Base-by-base conservation (phyloP, 2,888 invertebrate species). In the Tinea pellionella region DNA sequence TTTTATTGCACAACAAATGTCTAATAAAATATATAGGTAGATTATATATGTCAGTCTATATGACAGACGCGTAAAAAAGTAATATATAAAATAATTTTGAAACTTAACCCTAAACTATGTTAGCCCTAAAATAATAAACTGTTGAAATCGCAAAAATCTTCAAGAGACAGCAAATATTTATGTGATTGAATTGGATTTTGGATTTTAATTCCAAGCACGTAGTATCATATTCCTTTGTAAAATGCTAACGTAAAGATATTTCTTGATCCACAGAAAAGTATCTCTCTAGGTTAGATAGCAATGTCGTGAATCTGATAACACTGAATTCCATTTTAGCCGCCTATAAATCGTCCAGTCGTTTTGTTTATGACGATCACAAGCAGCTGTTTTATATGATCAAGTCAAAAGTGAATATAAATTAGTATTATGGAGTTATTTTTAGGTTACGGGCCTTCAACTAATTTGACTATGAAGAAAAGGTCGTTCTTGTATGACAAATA, bases 1-100 rank as follows among this genome's bases (percentile, higher is more conserved):
- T 71, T 73, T 74, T 69, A 74, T 73, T 67, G 69, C 69, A 66
- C 64, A 63, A 61, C 53, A 62, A 24, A 24, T 24, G 24, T 24
- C 6, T 24, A 24, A 24, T 24, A 24, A 24, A 6, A 3, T 24
- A 24, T 24, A 24, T 24, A 24, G 2, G 24, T 6, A n/a, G n/a
- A 6, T 24, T 24, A 24, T 24, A 24, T 24, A 24, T 24, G 24
- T 6, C 2, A 24, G 6, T 3, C 2, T 24, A 24, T 3, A 24
- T 24, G 6, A 24, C 2, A 24, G 6, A 24, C 24, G 24, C 6
- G 24, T 24, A 24, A 24, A 6, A 24, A 24, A 24, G 6, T 24
- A 24, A 24, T 3, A 24, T 6, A 9, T 37, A 37, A 9, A 37
- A 6, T 37, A 37, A 37, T 2, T 47, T 47, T 6, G n/a, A 47